These are phyloP conservation scores for Oeneis ivallda DNA, from an alignment of 2,888 invertebrate genomes.

Conservation along the genomic window DNA sequence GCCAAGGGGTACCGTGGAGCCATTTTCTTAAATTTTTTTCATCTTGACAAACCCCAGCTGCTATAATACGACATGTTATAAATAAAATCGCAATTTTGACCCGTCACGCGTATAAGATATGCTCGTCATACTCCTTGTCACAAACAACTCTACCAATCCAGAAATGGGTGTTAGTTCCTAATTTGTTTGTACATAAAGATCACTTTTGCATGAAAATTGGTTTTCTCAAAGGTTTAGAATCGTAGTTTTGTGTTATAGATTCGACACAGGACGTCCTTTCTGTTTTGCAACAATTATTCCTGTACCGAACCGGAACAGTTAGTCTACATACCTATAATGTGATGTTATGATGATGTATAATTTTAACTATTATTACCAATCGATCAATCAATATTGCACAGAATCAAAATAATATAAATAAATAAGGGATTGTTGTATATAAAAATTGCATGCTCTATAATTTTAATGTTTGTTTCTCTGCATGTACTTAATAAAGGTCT, in stretches of 20 bases:
- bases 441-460: too few species aligned
- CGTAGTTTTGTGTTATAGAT: conserved; percentile 56
- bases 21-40: conserved; percentile 76
- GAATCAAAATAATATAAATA: conserved; percentile 3
- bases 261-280: conserved; percentile 79
- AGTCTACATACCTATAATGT: conserved; percentile 18
- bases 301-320: conserved; percentile 70
- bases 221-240: conserved; percentile 43
- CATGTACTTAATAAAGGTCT: too few species aligned
- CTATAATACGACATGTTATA: conserved; percentile 75
- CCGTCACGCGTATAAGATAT: conserved; percentile 76
- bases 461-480: too few species aligned
- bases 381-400: conserved; percentile 17
- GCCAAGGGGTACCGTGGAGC: conserved; percentile 60
- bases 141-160: conserved; percentile 42
- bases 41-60: conserved; percentile 80
- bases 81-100: conserved; percentile 81
- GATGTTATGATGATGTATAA: conserved; percentile 29
- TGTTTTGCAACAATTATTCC: conserved; percentile 78
- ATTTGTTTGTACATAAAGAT: conserved; percentile 39
- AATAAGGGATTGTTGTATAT: neutral
- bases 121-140: conserved; percentile 61
- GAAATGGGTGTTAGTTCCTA: conserved; percentile 32
- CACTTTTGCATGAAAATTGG: conserved; percentile 41
- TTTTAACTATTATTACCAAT: conserved; percentile 19